Percentiles rank a stretch among this genome's conserved stretches.
phyloP scores from a whole-genome alignment of 1,140 invertebrate species.

The Cardiocondyla obscurior region DNA sequence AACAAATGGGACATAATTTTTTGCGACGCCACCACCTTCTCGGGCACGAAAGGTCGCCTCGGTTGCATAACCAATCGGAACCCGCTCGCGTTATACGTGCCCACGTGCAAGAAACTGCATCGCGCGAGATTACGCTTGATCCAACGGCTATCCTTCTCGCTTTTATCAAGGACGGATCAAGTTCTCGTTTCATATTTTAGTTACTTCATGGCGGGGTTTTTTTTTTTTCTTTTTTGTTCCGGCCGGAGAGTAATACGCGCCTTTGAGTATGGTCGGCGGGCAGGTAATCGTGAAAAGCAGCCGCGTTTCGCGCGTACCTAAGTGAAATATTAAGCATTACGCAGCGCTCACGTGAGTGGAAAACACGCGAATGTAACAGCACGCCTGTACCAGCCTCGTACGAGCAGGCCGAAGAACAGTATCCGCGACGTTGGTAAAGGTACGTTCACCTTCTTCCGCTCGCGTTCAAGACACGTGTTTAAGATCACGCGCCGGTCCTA shows the following conservation, averaged over 20 bases:
- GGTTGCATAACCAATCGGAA: slow-evolving; percentile 1
- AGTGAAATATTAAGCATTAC: slow-evolving; percentile 48
- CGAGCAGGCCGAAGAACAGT: slow-evolving; percentile 19
- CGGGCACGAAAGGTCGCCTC: slow-evolving; percentile 17
- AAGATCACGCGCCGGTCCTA: slow-evolving; percentile 59
- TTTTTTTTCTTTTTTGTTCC: not conserved
- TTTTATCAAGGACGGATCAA: not conserved
- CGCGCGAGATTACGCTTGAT: not conserved
- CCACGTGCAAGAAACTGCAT: not conserved
- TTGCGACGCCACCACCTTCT: slow-evolving; percentile 6
- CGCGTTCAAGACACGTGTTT: slow-evolving; percentile 58
- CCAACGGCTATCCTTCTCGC: not conserved
- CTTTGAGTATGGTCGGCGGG: not conserved
- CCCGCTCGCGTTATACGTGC: slow-evolving; percentile 31
- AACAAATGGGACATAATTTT: slow-evolving; percentile 10
- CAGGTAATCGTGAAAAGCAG: slow-evolving; percentile 28
- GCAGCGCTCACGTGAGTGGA: slow-evolving; percentile 40
- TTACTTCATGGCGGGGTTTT: too few species aligned
- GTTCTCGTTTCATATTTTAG: not conserved
- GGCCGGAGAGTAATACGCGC: not conserved
- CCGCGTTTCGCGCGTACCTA: slow-evolving; percentile 33
- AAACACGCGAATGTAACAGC: slow-evolving; percentile 34
- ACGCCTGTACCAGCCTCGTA: not conserved
- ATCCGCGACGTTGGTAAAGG: slow-evolving; percentile 1
- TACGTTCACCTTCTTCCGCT: slow-evolving; percentile 34